Percentiles rank a stretch among this genome's conserved stretches.
Evolutionary conservation across 2,797 vertebrate species (phyloP).

Genomic region (Heliangelus exortis): DNA sequence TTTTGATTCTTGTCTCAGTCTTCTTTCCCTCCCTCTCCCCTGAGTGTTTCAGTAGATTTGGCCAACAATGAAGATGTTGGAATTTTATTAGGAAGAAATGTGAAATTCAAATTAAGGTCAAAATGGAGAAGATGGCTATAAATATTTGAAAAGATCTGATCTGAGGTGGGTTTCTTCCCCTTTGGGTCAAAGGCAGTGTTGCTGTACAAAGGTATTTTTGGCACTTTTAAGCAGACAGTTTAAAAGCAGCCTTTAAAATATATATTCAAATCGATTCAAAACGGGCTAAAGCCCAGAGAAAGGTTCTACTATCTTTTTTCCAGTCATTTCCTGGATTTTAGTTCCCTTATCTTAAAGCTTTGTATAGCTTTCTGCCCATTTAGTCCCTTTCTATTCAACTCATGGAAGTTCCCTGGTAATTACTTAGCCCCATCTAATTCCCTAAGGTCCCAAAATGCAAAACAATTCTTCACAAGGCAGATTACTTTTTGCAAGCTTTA

Average conservation of each 20-base stretch:
- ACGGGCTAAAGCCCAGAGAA: conserved; percentile 40
- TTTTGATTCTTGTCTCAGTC: neutral
- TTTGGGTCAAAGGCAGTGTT: conserved; percentile 48
- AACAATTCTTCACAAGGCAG: conserved; percentile 62
- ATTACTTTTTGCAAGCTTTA: conserved; percentile 57
- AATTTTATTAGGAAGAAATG: conserved; percentile 59
- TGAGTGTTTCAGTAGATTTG: conserved; percentile 12
- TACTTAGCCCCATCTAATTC: conserved; percentile 65
- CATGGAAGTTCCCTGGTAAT: conserved; percentile 64
- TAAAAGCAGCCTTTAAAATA: conserved; percentile 41
- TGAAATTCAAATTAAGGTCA: conserved; percentile 67
- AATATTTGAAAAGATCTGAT: conserved; percentile 58
- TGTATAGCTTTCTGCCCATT: conserved; percentile 40
- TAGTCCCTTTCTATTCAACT: conserved; percentile 60
- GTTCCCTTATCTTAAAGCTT: conserved; percentile 66
- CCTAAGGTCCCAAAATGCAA: conserved; percentile 62
- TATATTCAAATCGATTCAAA: conserved; percentile 59
- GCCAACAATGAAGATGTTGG: conserved; percentile 22
- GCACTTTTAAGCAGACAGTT: conserved; percentile 28
- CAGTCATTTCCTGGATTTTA: neutral
- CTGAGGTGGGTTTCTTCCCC: neutral
- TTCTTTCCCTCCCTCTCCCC: neutral
- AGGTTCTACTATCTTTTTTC: conserved; percentile 17
- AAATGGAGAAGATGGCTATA: conserved; percentile 52
- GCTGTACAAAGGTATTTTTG: conserved; percentile 48